These are phyloP conservation scores for Mus caroli DNA, from an alignment of 2,797 vertebrate genomes.

Conservation along the genomic window DNA sequence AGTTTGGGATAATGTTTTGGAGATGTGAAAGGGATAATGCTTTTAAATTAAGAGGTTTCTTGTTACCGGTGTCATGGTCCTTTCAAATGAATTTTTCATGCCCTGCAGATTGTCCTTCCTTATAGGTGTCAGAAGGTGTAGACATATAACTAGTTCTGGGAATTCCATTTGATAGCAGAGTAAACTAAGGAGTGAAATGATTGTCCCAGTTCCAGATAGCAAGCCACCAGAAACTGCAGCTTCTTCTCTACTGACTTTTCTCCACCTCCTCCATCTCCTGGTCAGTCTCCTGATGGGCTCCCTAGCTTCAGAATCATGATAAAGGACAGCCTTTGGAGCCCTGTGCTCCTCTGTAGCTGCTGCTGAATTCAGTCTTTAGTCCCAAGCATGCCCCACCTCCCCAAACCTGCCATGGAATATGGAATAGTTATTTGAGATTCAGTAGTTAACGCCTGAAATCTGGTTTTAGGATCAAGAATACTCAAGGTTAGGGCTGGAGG, in stretches of 20 bases:
- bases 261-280: background rate
- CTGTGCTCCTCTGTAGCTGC: background rate
- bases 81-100: conserved; percentile 31
- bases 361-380: background rate
- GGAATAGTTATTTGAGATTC: conserved; percentile 33
- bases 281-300: background rate
- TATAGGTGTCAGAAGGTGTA: background rate
- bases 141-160: background rate
- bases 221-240: background rate
- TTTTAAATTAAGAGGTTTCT: conserved; percentile 58
- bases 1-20: conserved; percentile 12
- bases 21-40: conserved; percentile 6
- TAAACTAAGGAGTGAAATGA: conserved; percentile 10
- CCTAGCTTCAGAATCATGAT: background rate
- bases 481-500: background rate
- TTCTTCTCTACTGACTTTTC: background rate
- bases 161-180: background rate
- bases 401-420: background rate
- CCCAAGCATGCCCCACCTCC: background rate
- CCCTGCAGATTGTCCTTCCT: conserved; percentile 17
- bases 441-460: background rate
- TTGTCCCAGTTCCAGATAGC: background rate
- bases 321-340: background rate
- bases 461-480: conserved; percentile 43
- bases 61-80: background rate